Percentiles rank a stretch among this genome's conserved stretches.
phyloP scores from a whole-genome alignment of 2,888 invertebrate genomes.

The Cheilosia vulpina region DNA sequence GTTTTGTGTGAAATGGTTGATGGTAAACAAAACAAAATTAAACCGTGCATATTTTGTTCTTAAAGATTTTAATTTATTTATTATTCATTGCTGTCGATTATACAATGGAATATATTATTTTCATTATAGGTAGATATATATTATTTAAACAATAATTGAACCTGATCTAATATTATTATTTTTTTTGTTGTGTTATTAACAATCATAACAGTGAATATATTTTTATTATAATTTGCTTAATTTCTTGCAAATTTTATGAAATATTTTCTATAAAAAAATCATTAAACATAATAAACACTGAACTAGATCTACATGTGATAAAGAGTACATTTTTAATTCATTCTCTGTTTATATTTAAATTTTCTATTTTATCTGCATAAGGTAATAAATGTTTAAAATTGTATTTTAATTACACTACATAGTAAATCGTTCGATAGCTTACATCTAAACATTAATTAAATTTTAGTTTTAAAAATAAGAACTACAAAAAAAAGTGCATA shows the following conservation, averaged over 20 bases:
- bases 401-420: constrained; percentile 52
- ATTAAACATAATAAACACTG: constrained; percentile 45
- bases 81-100: constrained; percentile 38
- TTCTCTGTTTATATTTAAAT: constrained; percentile 4
- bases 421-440: constrained; percentile 44
- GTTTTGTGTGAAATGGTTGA: too few species aligned
- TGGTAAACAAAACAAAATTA: background rate
- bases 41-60: constrained; percentile 16
- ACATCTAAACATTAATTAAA: constrained; percentile 45
- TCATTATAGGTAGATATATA: constrained; percentile 28
- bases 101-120: constrained; percentile 54
- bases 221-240: constrained; percentile 11
- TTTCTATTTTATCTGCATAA: background rate
- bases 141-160: constrained; percentile 60
- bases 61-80: constrained; percentile 51
- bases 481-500: constrained; percentile 23
- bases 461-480: constrained; percentile 76
- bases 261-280: constrained; percentile 53
- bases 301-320: background rate
- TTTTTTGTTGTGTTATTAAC: constrained; percentile 46
- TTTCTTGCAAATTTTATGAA: constrained; percentile 47
- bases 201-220: constrained; percentile 65
- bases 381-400: constrained; percentile 24
- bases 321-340: background rate
- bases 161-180: constrained; percentile 43